A percentile compares a stretch with the other conserved stretches of the same genome.
Evolutionary conservation across 2,797 vertebrate genomes (phyloP).

Genomic region (Rhinogobio ventralis): DNA sequence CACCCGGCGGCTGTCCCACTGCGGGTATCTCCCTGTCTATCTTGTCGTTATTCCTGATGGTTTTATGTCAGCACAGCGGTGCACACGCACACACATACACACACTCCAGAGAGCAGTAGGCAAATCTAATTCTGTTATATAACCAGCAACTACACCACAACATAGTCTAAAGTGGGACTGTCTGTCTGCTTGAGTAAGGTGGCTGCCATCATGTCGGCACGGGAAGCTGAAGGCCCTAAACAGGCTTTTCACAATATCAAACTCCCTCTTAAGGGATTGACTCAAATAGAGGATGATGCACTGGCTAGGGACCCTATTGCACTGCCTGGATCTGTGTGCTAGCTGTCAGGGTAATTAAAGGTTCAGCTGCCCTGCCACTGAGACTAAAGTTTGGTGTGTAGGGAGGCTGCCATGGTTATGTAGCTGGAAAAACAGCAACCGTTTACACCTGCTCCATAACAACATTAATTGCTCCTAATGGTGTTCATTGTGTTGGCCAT

Average conservation of each 20-base stretch:
- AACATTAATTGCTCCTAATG: slow-evolving; percentile 54
- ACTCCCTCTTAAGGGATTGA: slow-evolving; percentile 16
- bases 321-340: background rate
- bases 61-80: slow-evolving; percentile 46
- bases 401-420: slow-evolving; percentile 62
- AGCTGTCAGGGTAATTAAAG: slow-evolving; percentile 30
- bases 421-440: slow-evolving; percentile 64
- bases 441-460: slow-evolving; percentile 40
- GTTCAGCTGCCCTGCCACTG: slow-evolving; percentile 15
- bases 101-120: slow-evolving; percentile 66
- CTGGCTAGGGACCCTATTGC: slow-evolving; percentile 23
- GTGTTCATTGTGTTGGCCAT: slow-evolving; percentile 66
- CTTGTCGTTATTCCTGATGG: slow-evolving; percentile 37
- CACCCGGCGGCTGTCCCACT: background rate
- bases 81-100: slow-evolving; percentile 45
- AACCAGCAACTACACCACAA: slow-evolving; percentile 61
- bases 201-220: background rate
- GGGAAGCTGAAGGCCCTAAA: slow-evolving; percentile 18
- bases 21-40: slow-evolving; percentile 18
- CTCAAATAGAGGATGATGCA: slow-evolving; percentile 11
- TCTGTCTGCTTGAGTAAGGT: slow-evolving; percentile 59
- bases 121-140: slow-evolving; percentile 69
- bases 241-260: slow-evolving; percentile 13
- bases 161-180: slow-evolving; percentile 26
- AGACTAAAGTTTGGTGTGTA: slow-evolving; percentile 41